These are phyloP conservation scores for Neoitamus cyanurus DNA, from an alignment of 2,888 invertebrate species.

Conservation along the genomic window DNA sequence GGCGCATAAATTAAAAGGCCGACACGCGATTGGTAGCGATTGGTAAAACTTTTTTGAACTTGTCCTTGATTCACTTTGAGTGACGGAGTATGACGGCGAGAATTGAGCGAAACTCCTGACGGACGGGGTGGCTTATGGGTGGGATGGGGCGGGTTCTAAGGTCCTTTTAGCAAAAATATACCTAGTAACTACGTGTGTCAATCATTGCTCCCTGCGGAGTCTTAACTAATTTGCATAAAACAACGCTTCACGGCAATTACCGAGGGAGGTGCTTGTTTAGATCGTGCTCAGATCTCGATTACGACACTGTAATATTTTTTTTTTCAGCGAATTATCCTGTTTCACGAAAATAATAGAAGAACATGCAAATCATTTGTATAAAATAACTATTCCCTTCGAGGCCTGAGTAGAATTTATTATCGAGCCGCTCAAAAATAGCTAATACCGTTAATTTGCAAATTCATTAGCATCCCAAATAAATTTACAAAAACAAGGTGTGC, in stretches of 20 bases:
- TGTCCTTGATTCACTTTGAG: background rate
- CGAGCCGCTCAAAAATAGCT: background rate
- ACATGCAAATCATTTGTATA: background rate
- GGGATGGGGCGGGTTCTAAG: background rate
- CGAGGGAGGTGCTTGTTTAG: background rate
- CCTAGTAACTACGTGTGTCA: background rate
- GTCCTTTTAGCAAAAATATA: background rate
- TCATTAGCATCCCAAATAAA: background rate
- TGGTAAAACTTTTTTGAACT: background rate
- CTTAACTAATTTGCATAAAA: background rate
- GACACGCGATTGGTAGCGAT: background rate
- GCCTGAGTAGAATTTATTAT: background rate
- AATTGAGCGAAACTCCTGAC: background rate
- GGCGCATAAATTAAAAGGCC: background rate
- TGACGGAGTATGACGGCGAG: background rate
- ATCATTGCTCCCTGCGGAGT: background rate
- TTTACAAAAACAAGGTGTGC: background rate
- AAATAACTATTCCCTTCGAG: background rate
- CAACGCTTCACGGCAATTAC: background rate
- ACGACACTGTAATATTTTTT: background rate
- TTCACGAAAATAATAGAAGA: background rate
- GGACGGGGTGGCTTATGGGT: background rate
- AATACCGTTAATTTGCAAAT: background rate
- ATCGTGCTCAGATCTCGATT: background rate
- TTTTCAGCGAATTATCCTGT: background rate